Base-by-base conservation (phyloP, 1,140 invertebrate species). In the Plectrocnemia conspersa region DNA sequence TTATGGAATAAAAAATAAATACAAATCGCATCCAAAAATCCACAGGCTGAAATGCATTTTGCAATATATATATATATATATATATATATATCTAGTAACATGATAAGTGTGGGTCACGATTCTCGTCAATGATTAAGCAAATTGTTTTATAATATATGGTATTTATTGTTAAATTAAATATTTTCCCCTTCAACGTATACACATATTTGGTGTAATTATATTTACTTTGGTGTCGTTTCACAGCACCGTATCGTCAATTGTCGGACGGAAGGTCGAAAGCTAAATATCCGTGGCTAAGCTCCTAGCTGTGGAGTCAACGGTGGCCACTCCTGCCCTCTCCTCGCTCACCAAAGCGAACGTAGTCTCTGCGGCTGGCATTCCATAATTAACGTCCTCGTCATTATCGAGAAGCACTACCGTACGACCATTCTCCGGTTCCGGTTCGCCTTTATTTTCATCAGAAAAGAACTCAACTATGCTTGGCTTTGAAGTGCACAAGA, bases 391-490 rank as follows among this genome's bases (percentile, higher is more conserved):
- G 25, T 50, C 47, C 19, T 50, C 47, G 19, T 50, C 47, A 16
- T 50, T 50, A 16, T 50, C 47, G 22, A 50, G 11, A 5, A 50
- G 19, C 33, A 50, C 47, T 13, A 50, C 47, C 15, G 47, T 50
- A 16, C 47, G 32, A 2, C 47, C 47, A 18, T 50, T 50, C 32
- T 50, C 47, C 4, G 23, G 33, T 25, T 50, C 47, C 32, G 32
- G 47, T 25, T 50, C 47, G 21, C 47, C 29, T 24, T 50, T 50
- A 15, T 50, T 50, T n/a, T 50, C 47, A 16, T 50, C 47, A 3
- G 33, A 50, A 29, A 50, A 50, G 21, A 50, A 50, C 22, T 50
- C 47, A 15, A 50, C 47, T 19, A 50, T 50, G 33, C 47, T 50
- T 21, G 47, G 47, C 15, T 50, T 50, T 6, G 47, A 50, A 7